Percentiles rank a stretch among this genome's conserved stretches.
Conservation (phyloP, 2,888 invertebrate genomes). For the Sphaeridia pumilis region DNA sequence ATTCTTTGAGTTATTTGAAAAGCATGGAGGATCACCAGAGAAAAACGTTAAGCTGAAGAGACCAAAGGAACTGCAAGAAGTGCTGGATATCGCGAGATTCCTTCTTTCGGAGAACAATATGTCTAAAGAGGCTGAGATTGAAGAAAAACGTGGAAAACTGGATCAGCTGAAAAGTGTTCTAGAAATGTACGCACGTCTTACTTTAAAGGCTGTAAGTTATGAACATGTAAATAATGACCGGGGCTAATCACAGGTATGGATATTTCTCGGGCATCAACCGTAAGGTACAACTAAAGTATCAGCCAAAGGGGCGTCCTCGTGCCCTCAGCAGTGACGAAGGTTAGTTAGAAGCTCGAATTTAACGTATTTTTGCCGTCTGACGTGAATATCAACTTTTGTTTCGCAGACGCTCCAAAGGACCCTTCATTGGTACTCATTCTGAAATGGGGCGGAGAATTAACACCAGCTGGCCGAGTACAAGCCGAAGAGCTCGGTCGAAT, state of each 20-base stretch:
- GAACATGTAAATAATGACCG: neutral
- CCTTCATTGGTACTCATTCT: conserved; percentile 91
- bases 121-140: conserved; percentile 71
- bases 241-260: conserved; percentile 62
- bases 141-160: conserved; percentile 91
- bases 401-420: conserved; percentile 67
- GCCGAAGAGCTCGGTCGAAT: conserved; percentile 91
- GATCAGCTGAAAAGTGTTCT: conserved; percentile 95
- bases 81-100: conserved; percentile 88
- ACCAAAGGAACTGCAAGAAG: conserved; percentile 94
- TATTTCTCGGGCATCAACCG: conserved; percentile 99
- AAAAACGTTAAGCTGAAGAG: conserved; percentile 95
- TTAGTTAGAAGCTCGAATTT: conserved; percentile 40
- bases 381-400: conserved; percentile 2
- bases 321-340: conserved; percentile 90
- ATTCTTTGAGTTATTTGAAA: conserved; percentile 97
- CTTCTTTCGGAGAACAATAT: conserved; percentile 80
- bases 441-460: conserved; percentile 99
- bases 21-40: conserved; percentile 88
- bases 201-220: too few relatives aligned
- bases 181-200: conserved; percentile 73
- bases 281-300: conserved; percentile 99
- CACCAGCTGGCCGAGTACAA: conserved; percentile 72
- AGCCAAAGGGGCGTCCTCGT: conserved; percentile 82
- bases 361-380: neutral